These are phyloP conservation scores for Aplodontia rufa DNA, from an alignment of 2,113 vertebrate genomes.

Conservation along the genomic window DNA sequence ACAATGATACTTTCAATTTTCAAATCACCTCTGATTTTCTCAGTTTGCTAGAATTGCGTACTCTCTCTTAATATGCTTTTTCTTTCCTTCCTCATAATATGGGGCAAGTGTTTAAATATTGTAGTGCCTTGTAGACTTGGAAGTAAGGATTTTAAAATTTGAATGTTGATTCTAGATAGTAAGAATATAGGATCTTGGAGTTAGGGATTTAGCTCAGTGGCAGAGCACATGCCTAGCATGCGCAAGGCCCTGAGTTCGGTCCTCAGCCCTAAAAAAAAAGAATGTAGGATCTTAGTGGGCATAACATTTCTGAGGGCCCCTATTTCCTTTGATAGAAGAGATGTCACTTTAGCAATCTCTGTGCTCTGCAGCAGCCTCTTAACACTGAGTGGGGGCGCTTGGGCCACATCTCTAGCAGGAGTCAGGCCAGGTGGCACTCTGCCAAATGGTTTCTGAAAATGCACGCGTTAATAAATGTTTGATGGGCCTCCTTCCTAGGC, in stretches of 20 bases:
- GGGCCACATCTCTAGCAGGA: neutral
- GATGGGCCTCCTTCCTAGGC: neutral
- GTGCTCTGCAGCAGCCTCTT: neutral
- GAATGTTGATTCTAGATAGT: neutral
- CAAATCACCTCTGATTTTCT: neutral
- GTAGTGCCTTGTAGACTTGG: neutral
- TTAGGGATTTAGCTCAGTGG: too few species aligned
- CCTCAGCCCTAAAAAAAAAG: too few species aligned
- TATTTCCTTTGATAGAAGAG: neutral
- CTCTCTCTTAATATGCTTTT: neutral
- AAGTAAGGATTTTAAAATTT: constrained; percentile 18
- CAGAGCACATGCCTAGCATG: too few species aligned
- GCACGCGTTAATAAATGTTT: constrained; percentile 37
- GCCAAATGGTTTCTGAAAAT: constrained; percentile 53
- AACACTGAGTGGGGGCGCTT: accelerated
- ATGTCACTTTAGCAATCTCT: neutral
- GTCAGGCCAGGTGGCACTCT: constrained; percentile 24
- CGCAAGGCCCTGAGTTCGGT: too few species aligned
- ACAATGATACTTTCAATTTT: constrained; percentile 17
- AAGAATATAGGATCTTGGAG: neutral
- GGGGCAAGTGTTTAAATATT: neutral
- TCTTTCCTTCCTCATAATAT: neutral
- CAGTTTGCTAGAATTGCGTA: neutral
- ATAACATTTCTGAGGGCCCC: neutral
- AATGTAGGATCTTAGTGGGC: neutral